Conservation (phyloP, 1,140 invertebrate species). For the Dendroctonus ponderosae region DNA sequence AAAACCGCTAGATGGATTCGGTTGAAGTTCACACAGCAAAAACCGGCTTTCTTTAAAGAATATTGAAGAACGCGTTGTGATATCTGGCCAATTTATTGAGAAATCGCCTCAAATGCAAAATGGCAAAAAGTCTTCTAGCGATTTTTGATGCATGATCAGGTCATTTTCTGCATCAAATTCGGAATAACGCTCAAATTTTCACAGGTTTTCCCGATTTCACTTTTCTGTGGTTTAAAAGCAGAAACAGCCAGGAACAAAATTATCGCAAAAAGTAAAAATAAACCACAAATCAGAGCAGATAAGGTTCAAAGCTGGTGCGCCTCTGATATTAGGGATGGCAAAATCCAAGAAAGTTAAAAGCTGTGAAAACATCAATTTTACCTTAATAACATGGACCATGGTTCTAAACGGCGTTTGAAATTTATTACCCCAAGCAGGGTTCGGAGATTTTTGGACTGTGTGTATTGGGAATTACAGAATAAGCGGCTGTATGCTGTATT, state of each 20-base stretch:
- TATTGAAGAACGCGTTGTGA: neutral
- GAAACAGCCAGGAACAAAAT: too few relatives aligned
- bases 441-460: slow-evolving; percentile 1
- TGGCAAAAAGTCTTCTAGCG: too few relatives aligned
- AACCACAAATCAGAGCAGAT: too few relatives aligned
- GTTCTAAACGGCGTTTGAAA: slow-evolving; percentile 11
- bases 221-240: too few relatives aligned
- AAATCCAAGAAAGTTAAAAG: too few relatives aligned
- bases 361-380: slow-evolving; percentile 29
- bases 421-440: slow-evolving; percentile 8
- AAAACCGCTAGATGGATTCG: too few relatives aligned
- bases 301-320: neutral
- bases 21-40: too few relatives aligned
- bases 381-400: slow-evolving; percentile 9
- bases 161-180: too few relatives aligned
- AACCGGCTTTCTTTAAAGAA: too few relatives aligned
- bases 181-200: too few relatives aligned
- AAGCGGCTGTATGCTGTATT: neutral
- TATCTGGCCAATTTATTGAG: neutral
- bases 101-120: neutral
- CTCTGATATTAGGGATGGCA: neutral
- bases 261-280: too few relatives aligned
- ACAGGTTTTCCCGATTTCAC: neutral
- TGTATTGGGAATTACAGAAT: slow-evolving; percentile 10
- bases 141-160: too few relatives aligned